Evolutionary conservation across 30 jellyfish, hydroid and myxozoan species (phyloP).

Genomic region (Aurelia sp.): DNA sequence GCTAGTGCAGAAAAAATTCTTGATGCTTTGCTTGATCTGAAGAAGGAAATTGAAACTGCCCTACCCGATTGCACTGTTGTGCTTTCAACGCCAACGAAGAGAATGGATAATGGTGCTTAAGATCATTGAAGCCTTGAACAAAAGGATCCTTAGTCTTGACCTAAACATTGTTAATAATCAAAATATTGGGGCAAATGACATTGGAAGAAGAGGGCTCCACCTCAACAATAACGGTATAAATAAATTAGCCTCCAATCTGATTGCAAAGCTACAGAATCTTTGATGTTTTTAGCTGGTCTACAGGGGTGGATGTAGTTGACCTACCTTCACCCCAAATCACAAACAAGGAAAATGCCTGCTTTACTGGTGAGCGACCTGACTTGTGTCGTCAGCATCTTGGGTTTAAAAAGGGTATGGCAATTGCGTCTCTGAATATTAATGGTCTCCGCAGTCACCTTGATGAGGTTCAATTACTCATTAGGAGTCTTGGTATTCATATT

Average conservation of each 20-base stretch:
- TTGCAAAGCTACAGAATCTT: background rate
- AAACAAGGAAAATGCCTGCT: too few relatives aligned
- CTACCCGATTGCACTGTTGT: constrained; percentile 8
- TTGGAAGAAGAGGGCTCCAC: constrained; percentile 8
- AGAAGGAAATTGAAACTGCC: constrained; percentile 3
- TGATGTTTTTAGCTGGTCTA: constrained; percentile 5
- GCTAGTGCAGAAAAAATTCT: background rate
- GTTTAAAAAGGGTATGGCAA: background rate
- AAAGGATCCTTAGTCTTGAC: background rate
- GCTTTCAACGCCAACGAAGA: constrained; percentile 2
- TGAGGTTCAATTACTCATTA: constrained; percentile 3
- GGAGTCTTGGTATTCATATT: background rate
- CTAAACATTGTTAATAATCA: background rate
- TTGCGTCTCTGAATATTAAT: constrained; percentile 10
- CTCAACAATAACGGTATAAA: background rate
- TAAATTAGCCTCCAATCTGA: background rate
- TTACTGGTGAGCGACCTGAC: too few relatives aligned
- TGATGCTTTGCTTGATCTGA: background rate
- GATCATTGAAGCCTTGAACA: background rate
- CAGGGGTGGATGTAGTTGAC: background rate
- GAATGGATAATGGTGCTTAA: background rate
- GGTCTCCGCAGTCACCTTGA: constrained; percentile 8
- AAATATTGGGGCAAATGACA: background rate
- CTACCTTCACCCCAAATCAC: too few relatives aligned
- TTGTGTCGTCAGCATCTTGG: too few relatives aligned